Conservation (phyloP, 1,140 invertebrate species). For the Polyergus mexicanus region DNA sequence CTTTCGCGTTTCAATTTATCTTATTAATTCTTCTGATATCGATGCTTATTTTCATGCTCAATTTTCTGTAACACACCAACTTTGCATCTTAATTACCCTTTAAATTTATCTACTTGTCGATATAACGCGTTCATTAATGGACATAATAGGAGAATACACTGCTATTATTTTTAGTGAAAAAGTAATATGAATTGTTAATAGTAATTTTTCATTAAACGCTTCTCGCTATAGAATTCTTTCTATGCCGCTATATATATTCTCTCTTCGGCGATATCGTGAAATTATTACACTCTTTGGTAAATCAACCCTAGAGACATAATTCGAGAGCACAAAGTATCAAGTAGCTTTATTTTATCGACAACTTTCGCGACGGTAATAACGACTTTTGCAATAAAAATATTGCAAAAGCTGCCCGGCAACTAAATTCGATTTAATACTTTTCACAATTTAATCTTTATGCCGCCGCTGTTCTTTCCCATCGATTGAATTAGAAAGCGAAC, state of each 20-base stretch:
- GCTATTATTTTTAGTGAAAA: slow-evolving; percentile 37
- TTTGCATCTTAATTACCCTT: slow-evolving; percentile 23
- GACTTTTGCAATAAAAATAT: slow-evolving; percentile 51
- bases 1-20: not conserved
- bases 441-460: slow-evolving; percentile 53
- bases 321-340: slow-evolving; percentile 34
- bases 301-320: slow-evolving; percentile 50
- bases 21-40: not conserved
- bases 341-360: slow-evolving; percentile 59
- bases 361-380: slow-evolving; percentile 40
- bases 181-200: slow-evolving; percentile 49
- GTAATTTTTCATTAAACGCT: slow-evolving; percentile 45
- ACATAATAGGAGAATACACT: not conserved
- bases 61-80: not conserved
- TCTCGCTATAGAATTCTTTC: slow-evolving; percentile 4
- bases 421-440: slow-evolving; percentile 58
- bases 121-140: slow-evolving; percentile 9
- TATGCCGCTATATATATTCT: slow-evolving; percentile 32
- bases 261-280: slow-evolving; percentile 37
- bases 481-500: slow-evolving; percentile 57
- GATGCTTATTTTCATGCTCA: not conserved
- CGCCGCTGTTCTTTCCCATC: slow-evolving; percentile 36
- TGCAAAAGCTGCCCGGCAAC: slow-evolving; percentile 27
- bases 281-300: slow-evolving; percentile 51
- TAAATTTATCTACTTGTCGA: slow-evolving; percentile 47